phyloP scores from a whole-genome alignment of 2,888 invertebrate genomes.

The Apocheima hispidaria region DNA sequence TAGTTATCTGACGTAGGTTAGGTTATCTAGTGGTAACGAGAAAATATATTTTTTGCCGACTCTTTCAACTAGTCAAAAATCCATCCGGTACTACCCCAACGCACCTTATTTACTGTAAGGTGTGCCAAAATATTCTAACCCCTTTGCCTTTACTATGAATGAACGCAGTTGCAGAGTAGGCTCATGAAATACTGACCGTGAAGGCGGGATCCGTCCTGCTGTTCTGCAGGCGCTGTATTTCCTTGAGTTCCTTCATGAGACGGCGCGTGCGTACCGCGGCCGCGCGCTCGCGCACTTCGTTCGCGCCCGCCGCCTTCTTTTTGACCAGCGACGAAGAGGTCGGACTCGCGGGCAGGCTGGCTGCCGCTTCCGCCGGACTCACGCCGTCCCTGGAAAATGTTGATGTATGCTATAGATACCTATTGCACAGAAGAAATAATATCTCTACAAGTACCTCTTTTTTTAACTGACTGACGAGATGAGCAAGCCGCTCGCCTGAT shows the following conservation, averaged over 20 bases:
- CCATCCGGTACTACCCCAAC: too few relatives aligned
- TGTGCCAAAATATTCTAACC: too few relatives aligned
- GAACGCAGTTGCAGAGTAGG: not conserved
- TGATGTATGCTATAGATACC: not conserved
- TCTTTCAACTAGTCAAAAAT: too few relatives aligned
- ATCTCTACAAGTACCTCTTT: not conserved
- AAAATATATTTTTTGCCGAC: too few relatives aligned
- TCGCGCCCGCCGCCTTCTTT: slow-evolving; percentile 74
- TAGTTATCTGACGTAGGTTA: too few relatives aligned
- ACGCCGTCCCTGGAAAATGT: slow-evolving; percentile 74
- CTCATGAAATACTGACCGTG: slow-evolving; percentile 79
- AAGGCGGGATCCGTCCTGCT: slow-evolving; percentile 90
- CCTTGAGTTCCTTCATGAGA: slow-evolving; percentile 94
- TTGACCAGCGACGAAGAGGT: slow-evolving; percentile 78
- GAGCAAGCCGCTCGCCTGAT: too few relatives aligned
- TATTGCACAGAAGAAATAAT: not conserved
- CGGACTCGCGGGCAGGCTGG: slow-evolving; percentile 81
- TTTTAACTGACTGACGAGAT: too few relatives aligned
- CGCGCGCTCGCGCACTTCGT: slow-evolving; percentile 77
- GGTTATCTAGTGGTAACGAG: too few relatives aligned
- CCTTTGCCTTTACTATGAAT: too few relatives aligned
- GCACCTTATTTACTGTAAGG: too few relatives aligned
- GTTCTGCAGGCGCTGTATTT: slow-evolving; percentile 91
- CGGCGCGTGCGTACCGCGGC: slow-evolving; percentile 89
- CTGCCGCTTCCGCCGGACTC: slow-evolving; percentile 79